Evolutionary conservation across 2,888 invertebrate species (phyloP).

Genomic region (Drosophila bunnanda): DNA sequence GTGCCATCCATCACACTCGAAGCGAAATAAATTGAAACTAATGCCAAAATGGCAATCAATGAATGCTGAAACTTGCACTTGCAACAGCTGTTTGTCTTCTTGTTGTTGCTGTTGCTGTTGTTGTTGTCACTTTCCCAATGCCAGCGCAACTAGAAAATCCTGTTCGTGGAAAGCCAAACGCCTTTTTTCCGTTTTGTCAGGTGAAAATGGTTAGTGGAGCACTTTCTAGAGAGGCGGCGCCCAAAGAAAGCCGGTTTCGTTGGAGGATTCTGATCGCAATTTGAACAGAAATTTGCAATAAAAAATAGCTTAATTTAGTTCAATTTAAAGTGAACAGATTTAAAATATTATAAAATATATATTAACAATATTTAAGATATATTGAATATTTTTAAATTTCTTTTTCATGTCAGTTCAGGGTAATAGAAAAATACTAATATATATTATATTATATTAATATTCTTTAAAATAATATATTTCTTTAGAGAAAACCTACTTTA

Average conservation of each 20-base stretch:
- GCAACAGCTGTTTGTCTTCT: constrained; percentile 34
- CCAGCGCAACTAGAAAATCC: constrained; percentile 33
- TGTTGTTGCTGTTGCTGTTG: background rate
- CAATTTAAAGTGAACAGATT: too few species aligned
- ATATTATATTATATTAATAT: too few species aligned
- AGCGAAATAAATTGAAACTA: constrained; percentile 80
- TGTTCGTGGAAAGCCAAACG: constrained; percentile 29
- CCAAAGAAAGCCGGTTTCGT: constrained; percentile 12
- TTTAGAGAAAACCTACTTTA: too few species aligned
- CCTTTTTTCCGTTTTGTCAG: constrained; percentile 17
- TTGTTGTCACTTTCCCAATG: constrained; percentile 22
- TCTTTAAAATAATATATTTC: too few species aligned
- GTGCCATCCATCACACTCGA: constrained; percentile 79
- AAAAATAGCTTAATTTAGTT: background rate
- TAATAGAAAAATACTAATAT: too few species aligned
- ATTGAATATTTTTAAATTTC: too few species aligned
- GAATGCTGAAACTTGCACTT: constrained; percentile 51
- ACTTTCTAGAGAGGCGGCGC: constrained; percentile 24
- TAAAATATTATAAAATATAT: too few species aligned
- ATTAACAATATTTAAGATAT: too few species aligned
- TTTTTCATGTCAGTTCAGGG: too few species aligned
- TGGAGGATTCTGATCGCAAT: background rate
- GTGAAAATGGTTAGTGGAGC: constrained; percentile 42
- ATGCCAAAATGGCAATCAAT: constrained; percentile 78
- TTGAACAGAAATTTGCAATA: background rate